Base-by-base conservation (phyloP, 1,140 invertebrate genomes). In the Eupristina koningsbergeri region DNA sequence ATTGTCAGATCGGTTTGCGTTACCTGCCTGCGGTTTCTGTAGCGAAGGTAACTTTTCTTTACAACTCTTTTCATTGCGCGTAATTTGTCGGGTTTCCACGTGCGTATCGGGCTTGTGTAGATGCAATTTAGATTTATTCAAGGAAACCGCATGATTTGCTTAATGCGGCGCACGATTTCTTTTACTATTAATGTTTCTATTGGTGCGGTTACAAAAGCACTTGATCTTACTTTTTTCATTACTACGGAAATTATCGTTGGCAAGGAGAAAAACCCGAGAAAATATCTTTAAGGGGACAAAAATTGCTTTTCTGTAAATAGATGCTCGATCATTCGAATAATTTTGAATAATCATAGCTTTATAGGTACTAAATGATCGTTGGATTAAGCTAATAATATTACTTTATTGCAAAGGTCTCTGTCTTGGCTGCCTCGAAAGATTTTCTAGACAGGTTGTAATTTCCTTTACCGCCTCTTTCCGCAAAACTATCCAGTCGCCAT, bases 1-100 rank as follows among this genome's bases (percentile, higher is more conserved):
- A 76, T 76, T 76, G 50, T 31, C 39, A 53, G 61, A 76, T 53
- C 50, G 50, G 47, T 76, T 39, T 58, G 61, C 26, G 41, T 76
- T 58, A 53, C 50, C 17, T 17, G 47, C 50, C 31, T 61, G 50
- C 19, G 74, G 74, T 75, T 75, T 19, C 15, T 22, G 29, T 6
- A 53, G 67, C 22, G 36, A 19, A 41, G 6, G 67, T 71, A 31
- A 6, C 41, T 3, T 19, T 71, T 71, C 41, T 41, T 71, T 26
- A 26, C 17, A 71, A 71, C 67, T 71, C 41, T 71, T 41, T 71
- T 41, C 5, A 6, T 71, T 36, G 67, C 36, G 41, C 26, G 22
- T 71, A 71, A 71, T 71, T 41, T 41, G 67, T 71, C 22, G 36
- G n/a, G 6, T 41, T 41, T 71, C 67, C 36, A 41, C 67, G 67